phyloP scores from a whole-genome alignment of 2,113 vertebrate species.

The Pterocles burchelli region DNA sequence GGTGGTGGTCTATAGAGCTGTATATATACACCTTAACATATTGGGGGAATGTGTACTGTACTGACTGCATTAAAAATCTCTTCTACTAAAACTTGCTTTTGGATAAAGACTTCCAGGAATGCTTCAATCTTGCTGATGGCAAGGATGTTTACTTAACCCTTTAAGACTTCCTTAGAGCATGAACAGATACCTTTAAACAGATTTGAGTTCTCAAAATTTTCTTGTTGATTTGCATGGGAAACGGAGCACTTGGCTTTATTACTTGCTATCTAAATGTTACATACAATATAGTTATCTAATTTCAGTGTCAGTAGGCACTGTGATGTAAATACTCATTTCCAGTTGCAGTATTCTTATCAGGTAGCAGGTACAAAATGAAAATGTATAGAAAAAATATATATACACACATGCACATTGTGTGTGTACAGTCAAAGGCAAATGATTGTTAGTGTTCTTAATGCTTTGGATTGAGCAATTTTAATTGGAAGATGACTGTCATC shows the following conservation, averaged over 20 bases:
- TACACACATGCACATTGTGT: rapidly evolving
- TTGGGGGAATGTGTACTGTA: neutral
- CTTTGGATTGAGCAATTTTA: neutral
- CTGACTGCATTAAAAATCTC: neutral
- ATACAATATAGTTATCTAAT: neutral
- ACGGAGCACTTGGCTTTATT: neutral
- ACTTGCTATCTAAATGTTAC: neutral
- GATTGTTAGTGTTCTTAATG: neutral
- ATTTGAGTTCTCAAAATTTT: neutral
- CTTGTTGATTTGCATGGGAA: neutral
- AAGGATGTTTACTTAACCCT: neutral
- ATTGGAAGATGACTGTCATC: neutral
- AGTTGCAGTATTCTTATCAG: neutral
- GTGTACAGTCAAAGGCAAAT: neutral
- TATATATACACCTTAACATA: neutral
- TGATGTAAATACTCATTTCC: neutral
- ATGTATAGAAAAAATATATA: rapidly evolving
- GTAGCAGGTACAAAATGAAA: neutral
- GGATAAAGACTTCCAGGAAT: neutral
- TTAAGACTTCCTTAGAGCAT: neutral
- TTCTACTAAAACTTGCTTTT: neutral
- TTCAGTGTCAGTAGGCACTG: neutral
- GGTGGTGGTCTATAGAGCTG: neutral
- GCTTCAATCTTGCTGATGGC: neutral
- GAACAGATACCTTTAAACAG: neutral